Percentiles rank a stretch among this genome's conserved stretches.
These are phyloP conservation scores for Thalassaphorura encarpata DNA, from an alignment of 1,140 invertebrate genomes.

Conservation along the genomic window DNA sequence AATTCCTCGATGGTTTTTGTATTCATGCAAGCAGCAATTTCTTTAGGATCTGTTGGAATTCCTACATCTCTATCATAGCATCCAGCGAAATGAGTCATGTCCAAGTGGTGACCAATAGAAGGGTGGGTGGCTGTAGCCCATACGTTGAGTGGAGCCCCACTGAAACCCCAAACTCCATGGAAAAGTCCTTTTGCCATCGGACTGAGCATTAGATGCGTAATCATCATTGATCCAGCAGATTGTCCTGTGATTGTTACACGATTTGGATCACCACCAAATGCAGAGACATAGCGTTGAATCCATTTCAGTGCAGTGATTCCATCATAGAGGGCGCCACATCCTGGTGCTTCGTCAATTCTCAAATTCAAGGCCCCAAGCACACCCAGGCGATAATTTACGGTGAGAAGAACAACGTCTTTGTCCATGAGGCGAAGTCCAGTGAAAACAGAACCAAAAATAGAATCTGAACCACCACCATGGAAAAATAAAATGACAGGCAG, in stretches of 20 bases:
- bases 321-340: background rate
- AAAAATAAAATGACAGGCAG: slow-evolving; percentile 3
- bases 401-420: slow-evolving; percentile 1
- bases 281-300: background rate
- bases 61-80: slow-evolving; percentile 4
- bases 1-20: background rate
- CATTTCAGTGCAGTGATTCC: background rate
- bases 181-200: background rate
- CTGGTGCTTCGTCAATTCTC: slow-evolving; percentile 1
- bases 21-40: too few relatives aligned
- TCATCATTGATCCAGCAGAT: slow-evolving; percentile 4
- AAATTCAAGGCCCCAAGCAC: background rate
- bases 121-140: background rate
- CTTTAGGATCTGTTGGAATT: too few relatives aligned
- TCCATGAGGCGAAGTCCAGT: background rate
- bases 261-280: slow-evolving; percentile 1
- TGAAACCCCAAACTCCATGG: background rate
- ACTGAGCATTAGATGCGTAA: background rate
- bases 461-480: slow-evolving; percentile 3
- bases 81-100: background rate
- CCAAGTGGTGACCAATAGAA: background rate
- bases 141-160: background rate
- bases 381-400: slow-evolving; percentile 1
- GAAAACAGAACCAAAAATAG: background rate
- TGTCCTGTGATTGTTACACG: slow-evolving; percentile 5